Evolutionary conservation across 2,888 invertebrate species (phyloP).

Genomic region (Darwinula stevensoni): DNA sequence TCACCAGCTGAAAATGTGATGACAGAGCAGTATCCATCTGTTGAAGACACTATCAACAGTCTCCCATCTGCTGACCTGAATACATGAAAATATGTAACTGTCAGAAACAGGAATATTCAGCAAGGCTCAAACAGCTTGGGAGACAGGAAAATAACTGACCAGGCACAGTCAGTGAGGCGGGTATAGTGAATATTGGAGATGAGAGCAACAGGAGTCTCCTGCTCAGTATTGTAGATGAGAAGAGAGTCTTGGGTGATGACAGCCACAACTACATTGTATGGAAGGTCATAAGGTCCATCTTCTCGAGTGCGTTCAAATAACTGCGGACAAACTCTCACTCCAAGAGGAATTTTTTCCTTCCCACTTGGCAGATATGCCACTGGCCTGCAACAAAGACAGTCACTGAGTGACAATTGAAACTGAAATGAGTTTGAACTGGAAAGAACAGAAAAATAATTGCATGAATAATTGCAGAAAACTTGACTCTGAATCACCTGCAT

Average conservation of each 20-base stretch:
- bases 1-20: conserved; percentile 42
- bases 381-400: too few species aligned
- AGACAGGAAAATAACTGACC: conserved; percentile 21
- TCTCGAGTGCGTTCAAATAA: conserved; percentile 24
- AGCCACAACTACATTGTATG: conserved; percentile 61
- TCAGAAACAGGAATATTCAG: background rate
- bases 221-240: conserved; percentile 62
- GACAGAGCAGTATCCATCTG: conserved; percentile 66
- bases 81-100: conserved; percentile 2
- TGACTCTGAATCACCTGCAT: too few species aligned
- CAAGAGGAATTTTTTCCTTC: conserved; percentile 56
- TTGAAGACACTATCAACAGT: conserved; percentile 44
- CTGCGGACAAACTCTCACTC: conserved; percentile 47
- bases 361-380: conserved; percentile 11
- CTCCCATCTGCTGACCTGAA: conserved; percentile 39
- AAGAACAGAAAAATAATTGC: too few species aligned
- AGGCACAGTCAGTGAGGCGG: conserved; percentile 55
- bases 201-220: conserved; percentile 40
- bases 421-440: too few species aligned
- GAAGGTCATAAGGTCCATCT: conserved; percentile 20
- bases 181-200: conserved; percentile 65
- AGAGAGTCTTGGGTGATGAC: conserved; percentile 61
- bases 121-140: background rate
- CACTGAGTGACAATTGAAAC: too few species aligned
- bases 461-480: too few species aligned